Evolutionary conservation across 2,888 invertebrate genomes (phyloP).

Genomic region (Mylabris sibirica): DNA sequence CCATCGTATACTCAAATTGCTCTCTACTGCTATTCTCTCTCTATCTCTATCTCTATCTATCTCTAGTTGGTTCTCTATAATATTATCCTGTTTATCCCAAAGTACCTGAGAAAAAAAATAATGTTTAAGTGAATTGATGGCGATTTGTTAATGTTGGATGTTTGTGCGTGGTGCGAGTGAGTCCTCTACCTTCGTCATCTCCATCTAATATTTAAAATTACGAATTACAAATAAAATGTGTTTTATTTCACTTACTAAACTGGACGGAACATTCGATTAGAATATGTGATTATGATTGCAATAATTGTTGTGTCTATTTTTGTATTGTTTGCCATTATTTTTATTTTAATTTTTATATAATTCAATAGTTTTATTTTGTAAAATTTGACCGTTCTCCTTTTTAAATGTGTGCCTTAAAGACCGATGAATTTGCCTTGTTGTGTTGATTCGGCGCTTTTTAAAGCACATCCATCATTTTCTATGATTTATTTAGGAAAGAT

Average conservation of each 20-base stretch:
- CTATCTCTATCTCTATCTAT: neutral
- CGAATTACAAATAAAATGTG: neutral
- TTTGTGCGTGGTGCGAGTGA: slow-evolving; percentile 5
- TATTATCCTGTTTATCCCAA: slow-evolving; percentile 34
- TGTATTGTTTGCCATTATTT: slow-evolving; percentile 38
- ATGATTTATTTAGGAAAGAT: slow-evolving; percentile 29
- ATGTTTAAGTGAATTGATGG: neutral
- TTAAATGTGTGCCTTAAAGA: slow-evolving; percentile 30
- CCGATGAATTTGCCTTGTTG: slow-evolving; percentile 22
- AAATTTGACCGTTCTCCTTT: slow-evolving; percentile 17
- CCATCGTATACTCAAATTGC: neutral
- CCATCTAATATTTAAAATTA: neutral
- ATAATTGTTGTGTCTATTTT: slow-evolving; percentile 55
- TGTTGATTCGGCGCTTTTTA: slow-evolving; percentile 30
- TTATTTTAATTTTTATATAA: slow-evolving; percentile 18
- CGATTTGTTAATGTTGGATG: slow-evolving; percentile 4
- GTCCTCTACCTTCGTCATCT: neutral
- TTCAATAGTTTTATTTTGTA: slow-evolving; percentile 17
- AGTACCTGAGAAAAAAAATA: slow-evolving; percentile 43
- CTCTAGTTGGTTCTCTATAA: neutral
- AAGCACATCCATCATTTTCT: slow-evolving; percentile 32
- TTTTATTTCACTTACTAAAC: neutral
- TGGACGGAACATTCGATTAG: slow-evolving; percentile 10
- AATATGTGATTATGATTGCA: slow-evolving; percentile 56
- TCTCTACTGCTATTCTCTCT: neutral